phyloP scores from a whole-genome alignment of 2,888 invertebrate species.

The Cephus rjabovi region DNA sequence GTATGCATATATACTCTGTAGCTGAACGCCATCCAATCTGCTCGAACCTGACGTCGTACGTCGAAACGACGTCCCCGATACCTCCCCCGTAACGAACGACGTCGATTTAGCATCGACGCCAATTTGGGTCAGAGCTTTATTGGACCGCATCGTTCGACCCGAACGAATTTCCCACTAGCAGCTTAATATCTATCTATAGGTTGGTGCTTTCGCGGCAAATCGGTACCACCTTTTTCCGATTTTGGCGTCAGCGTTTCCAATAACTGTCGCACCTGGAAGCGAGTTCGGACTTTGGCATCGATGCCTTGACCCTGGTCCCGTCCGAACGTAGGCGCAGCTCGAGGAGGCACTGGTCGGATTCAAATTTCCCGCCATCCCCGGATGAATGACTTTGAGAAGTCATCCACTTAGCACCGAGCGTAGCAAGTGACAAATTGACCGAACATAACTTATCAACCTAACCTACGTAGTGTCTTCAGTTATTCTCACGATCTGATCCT shows the following conservation, averaged over 20 bases:
- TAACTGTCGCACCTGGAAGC: background rate
- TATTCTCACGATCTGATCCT: background rate
- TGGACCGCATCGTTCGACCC: constrained; percentile 30
- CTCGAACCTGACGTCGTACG: background rate
- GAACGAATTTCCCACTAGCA: constrained; percentile 27
- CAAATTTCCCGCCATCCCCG: no score
- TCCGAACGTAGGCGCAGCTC: background rate
- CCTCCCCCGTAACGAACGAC: constrained; percentile 7
- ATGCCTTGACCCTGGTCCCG: background rate
- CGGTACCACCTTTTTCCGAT: constrained; percentile 35
- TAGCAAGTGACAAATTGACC: no score
- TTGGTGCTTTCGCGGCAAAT: constrained; percentile 20
- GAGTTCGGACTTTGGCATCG: background rate
- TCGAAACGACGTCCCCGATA: background rate
- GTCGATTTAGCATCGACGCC: constrained; percentile 43
- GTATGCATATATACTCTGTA: background rate
- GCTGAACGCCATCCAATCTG: background rate
- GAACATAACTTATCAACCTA: no score
- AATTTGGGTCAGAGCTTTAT: constrained; percentile 57
- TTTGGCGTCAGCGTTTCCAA: background rate
- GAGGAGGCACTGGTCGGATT: no score
- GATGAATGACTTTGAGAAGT: no score
- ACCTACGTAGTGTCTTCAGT: background rate
- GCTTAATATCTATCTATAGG: background rate
- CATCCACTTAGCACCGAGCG: no score